Evolutionary conservation across 1,140 invertebrate genomes (phyloP).

Genomic region (Dinoponera quadriceps): DNA sequence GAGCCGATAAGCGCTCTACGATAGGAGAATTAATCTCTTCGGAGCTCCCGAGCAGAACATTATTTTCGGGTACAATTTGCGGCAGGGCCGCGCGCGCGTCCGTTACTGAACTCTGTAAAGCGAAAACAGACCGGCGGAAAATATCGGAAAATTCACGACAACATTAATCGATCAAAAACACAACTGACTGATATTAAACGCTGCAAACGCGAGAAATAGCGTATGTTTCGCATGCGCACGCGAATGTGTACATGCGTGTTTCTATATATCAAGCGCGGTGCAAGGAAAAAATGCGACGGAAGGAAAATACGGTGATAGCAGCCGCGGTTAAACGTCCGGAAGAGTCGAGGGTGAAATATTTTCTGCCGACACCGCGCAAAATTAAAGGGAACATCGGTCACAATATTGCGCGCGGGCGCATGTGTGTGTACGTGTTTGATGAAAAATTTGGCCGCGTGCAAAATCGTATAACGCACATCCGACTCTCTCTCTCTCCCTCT

Average conservation of each 20-base stretch:
- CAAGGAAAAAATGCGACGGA: conserved; percentile 1
- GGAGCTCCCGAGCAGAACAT: background rate
- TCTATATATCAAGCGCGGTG: background rate
- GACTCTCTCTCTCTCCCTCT: too few relatives aligned
- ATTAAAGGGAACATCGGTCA: conserved; percentile 19
- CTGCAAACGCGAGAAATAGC: too few relatives aligned
- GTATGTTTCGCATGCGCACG: background rate
- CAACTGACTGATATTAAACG: too few relatives aligned
- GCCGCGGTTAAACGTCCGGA: conserved; percentile 28
- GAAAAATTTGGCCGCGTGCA: conserved; percentile 19
- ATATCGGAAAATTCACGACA: too few relatives aligned
- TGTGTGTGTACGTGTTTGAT: background rate
- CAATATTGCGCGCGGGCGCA: background rate
- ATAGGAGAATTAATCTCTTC: background rate
- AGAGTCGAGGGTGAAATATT: conserved; percentile 34
- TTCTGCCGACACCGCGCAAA: conserved; percentile 31
- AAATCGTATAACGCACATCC: background rate
- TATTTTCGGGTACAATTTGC: conserved; percentile 24
- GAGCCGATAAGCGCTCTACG: background rate
- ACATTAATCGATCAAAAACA: too few relatives aligned
- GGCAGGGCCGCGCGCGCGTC: too few relatives aligned
- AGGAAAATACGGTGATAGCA: conserved; percentile 30
- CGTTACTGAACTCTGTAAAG: too few relatives aligned
- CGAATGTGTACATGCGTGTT: background rate
- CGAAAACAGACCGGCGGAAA: too few relatives aligned